A percentile compares a stretch with the other conserved stretches of the same genome.
Evolutionary conservation across 2,113 vertebrate genomes (phyloP).

Genomic region (Elachura formosa): DNA sequence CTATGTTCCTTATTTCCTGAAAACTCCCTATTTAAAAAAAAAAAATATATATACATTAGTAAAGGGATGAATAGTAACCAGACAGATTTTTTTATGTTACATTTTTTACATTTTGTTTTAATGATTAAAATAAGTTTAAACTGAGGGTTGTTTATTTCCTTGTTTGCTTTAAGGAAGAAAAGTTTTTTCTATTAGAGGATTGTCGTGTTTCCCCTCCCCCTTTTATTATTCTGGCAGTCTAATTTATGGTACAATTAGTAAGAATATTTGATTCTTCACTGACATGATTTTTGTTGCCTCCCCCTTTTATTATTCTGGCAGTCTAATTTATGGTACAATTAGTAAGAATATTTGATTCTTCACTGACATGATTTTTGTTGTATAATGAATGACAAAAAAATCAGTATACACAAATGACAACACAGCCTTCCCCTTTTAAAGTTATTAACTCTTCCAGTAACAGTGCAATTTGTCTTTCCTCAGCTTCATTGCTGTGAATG

Average conservation of each 20-base stretch:
- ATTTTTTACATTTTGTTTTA: no score
- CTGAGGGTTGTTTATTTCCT: neutral
- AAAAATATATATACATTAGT: no score
- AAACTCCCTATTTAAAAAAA: neutral
- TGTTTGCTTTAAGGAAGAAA: neutral
- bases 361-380: neutral
- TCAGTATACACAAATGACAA: neutral
- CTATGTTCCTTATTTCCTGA: neutral
- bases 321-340: neutral
- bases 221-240: neutral
- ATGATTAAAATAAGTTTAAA: neutral
- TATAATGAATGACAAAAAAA: neutral
- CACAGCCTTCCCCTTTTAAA: neutral
- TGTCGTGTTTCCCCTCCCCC: fast-evolving
- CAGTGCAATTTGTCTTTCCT: neutral
- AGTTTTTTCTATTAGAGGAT: neutral
- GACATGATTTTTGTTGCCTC: neutral
- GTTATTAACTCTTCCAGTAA: neutral
- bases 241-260: neutral
- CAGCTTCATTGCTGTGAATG: neutral
- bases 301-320: neutral
- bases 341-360: neutral
- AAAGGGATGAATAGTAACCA: neutral
- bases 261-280: neutral
- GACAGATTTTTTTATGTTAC: neutral